A percentile compares a stretch with the other conserved stretches of the same genome.
Evolutionary conservation across 2,888 invertebrate species (phyloP).

Genomic region (Acanthopleura granulata): DNA sequence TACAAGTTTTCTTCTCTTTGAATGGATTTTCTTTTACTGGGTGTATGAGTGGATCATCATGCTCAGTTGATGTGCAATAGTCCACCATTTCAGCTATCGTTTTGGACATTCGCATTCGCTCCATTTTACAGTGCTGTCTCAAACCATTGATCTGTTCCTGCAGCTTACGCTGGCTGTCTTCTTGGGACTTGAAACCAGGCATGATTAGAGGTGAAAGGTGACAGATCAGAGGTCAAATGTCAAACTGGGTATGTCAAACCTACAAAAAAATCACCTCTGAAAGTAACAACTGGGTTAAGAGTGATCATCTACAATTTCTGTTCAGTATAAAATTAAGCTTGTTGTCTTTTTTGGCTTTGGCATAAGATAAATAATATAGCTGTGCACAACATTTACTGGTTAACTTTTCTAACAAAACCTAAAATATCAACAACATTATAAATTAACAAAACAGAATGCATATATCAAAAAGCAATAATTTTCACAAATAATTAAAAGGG

Average conservation of each 20-base stretch:
- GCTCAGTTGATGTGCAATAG: conserved; percentile 47
- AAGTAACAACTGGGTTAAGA: too few species aligned
- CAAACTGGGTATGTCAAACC: background rate
- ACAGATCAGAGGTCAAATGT: background rate
- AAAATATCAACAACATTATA: too few species aligned
- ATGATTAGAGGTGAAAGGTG: conserved; percentile 7
- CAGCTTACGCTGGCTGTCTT: conserved; percentile 43
- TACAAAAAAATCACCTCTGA: too few species aligned
- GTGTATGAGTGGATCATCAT: conserved; percentile 56
- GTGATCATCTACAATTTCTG: too few species aligned
- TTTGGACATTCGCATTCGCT: conserved; percentile 47
- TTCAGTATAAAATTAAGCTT: too few species aligned
- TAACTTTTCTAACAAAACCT: too few species aligned
- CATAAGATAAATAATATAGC: too few species aligned
- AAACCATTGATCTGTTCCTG: conserved; percentile 50
- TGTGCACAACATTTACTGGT: too few species aligned
- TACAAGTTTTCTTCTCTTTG: conserved; percentile 61
- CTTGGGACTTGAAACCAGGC: conserved; percentile 12
- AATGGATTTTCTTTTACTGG: conserved; percentile 66
- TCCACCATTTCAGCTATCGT: conserved; percentile 53
- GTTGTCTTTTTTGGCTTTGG: too few species aligned
- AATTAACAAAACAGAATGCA: too few species aligned
- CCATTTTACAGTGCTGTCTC: conserved; percentile 47
- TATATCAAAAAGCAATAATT: too few species aligned
- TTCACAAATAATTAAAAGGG: too few species aligned